These are phyloP conservation scores for Hetaerina titia DNA, from an alignment of 2,888 invertebrate genomes.

Conservation along the genomic window DNA sequence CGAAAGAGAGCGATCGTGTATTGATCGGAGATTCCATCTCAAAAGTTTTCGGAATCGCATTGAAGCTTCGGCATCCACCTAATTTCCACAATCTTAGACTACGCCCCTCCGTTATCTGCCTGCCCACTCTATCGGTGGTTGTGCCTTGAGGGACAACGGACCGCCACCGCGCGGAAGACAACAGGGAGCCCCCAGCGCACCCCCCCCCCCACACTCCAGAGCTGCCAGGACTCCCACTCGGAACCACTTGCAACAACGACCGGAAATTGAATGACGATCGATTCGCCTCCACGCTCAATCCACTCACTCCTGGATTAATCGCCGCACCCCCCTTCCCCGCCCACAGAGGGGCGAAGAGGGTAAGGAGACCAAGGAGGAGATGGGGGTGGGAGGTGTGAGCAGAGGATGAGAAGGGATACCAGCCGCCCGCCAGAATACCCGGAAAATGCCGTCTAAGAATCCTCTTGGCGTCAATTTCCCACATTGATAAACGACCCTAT, in stretches of 20 bases:
- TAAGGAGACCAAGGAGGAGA: background rate
- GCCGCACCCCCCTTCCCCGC: background rate
- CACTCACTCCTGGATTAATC: background rate
- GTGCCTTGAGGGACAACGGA: background rate
- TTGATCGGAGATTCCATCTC: too few relatives aligned
- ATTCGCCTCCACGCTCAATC: background rate
- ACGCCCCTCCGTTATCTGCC: too few relatives aligned
- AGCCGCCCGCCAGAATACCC: too few relatives aligned
- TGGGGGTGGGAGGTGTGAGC: background rate
- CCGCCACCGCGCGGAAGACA: background rate
- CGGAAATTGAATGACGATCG: slow-evolving; percentile 17
- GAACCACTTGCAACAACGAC: background rate
- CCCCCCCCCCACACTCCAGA: background rate
- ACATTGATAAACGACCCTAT: too few relatives aligned
- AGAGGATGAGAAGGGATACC: too few relatives aligned
- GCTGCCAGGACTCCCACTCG: background rate
- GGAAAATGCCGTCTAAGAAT: too few relatives aligned
- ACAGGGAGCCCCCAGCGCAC: background rate
- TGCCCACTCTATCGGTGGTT: background rate
- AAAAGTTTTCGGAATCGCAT: too few relatives aligned
- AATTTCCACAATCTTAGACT: too few relatives aligned
- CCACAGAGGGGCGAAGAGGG: background rate
- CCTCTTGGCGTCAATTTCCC: too few relatives aligned
- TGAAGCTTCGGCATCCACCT: too few relatives aligned
- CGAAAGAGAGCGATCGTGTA: too few relatives aligned